Base-by-base conservation (phyloP, 2,797 vertebrate genomes). In the Graptemys geographica region DNA sequence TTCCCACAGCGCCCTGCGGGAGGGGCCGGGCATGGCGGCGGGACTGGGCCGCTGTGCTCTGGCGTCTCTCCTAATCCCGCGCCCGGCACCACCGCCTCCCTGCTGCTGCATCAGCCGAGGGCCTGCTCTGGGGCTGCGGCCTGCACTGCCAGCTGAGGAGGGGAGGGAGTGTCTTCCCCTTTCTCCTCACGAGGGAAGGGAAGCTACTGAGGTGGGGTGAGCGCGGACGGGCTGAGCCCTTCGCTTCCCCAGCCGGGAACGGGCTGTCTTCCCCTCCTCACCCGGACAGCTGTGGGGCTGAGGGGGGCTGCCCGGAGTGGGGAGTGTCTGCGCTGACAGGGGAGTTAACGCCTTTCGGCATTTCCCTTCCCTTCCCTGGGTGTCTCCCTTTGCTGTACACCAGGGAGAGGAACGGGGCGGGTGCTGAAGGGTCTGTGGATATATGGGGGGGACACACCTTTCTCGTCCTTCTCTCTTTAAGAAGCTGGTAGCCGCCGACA, bases 51-150 rank as follows among this genome's bases (percentile, higher is more conserved):
- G 88, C 83, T 44, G 56, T 19, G 87, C 74, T 65, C 88, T 93
- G 98, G 98, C 98, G 98, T 97, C 93, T 91, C 62, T 82, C 86
- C 89, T 84, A 89, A 90, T 90, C 89, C 84, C 59, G 92, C 83
- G 93, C 92, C 91, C 95, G 94, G 92, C 93, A 10, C 65, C 18
- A 5, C 65, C 65, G n/a, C n/a, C 18, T n/a, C 31, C 31, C 62
- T n/a, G 62, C 33, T 33, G 28, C 37, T 51, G 31, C n/a, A 31
- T 33, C 23, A 37, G 41, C 49, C 15, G 56, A 87, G 88, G 78
- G 81, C 84, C 93, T 90, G 81, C 88, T 74, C 84, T 25, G 80
- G 84, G 84, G 92, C 88, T 44, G 59, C 19, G 92, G 84, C 88
- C 88, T 90, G 84, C 19, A 25, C 74, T 10, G 79, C 83, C 86